Base-by-base conservation (phyloP, 1,140 invertebrate genomes). In the Phymorhynchus buccinoides region DNA sequence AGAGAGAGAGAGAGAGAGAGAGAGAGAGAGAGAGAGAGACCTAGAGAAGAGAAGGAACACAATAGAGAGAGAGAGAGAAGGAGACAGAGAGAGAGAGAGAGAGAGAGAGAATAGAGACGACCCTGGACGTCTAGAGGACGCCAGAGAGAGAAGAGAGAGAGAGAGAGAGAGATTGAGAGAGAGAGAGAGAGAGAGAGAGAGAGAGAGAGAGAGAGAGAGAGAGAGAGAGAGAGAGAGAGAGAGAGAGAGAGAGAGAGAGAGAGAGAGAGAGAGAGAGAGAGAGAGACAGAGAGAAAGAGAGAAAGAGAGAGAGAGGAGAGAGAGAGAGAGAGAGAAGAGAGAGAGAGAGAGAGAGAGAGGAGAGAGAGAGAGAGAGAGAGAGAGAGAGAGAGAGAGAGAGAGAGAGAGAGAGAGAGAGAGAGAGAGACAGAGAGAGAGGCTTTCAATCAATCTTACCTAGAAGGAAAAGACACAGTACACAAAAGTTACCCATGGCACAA, bases 71-170 rank as follows among this genome's bases (percentile, higher is more conserved):
- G 2, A 52, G 48, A 52, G 2, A 52, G 0, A 52, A 52, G 48
- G 22, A 18, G 48, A 52, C 22, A 18, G 48, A 52, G 22, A 14
- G 48, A 18, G 48, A 52, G 48, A 52, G 48, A 18, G 12, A 0
- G 48, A 52, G 22, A 52, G 37, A 44, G 39, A 35, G 78, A 71
- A 1, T n/a, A 32, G n/a, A n/a, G n/a, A n/a, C n/a, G n/a, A n/a
- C n/a, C n/a, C n/a, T n/a, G n/a, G n/a, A n/a, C n/a, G n/a, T n/a
- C n/a, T n/a, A n/a, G n/a, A n/a, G n/a, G n/a, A n/a, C n/a, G n/a
- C n/a, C n/a, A 78, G 71, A 84, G 83, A 78, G 62, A 84, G 62
- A 78, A 42, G 71, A 78, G 83, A 84, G 66, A 78, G 81, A 83
- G 48, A 27, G 81, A 37, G 37, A 66, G 41, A 84, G 44, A 71